Evolutionary conservation across 2,888 invertebrate genomes (phyloP), one percentile per base, ranked within the genome.

Genomic region (Actias luna): DNA sequence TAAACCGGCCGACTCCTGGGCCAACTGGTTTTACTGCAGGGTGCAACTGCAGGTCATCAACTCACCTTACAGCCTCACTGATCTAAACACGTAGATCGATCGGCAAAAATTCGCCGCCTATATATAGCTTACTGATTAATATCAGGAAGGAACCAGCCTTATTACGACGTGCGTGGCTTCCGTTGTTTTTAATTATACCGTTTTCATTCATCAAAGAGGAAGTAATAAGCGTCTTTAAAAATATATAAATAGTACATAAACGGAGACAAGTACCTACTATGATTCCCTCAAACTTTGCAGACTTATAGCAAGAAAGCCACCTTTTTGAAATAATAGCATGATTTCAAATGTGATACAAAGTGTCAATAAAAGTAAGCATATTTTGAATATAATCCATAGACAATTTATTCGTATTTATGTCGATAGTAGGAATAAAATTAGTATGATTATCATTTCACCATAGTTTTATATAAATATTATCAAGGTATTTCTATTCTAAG

Each of bases 1-100:
- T 33, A 61, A 61, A 66, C 73, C 72, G 75, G 72, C 76, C 74
- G 73, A 75, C 75, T 76, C 74, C 77, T 71, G 69, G 57, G 70
- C 82, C 82, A 86, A 89, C 89, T 80, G 89, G 90, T 90, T 89
- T 88, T 80, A 79, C 83, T 77, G 78, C 80, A 79, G 84, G 83
- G 83, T 81, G 84, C 84, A 83, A 60, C 58, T 80, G 78, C 87
- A 59, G 88, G 88, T 89, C 89, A 87, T 82, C 87, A 80, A 84
- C 84, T 84, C 86, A 84, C 83, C 83, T 84, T 77, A 80, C 77
- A 80, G 85, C 36, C 57, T 69, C 63, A 68, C 73, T 82, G 85
- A 84, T 83, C 84, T 83, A 82, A 85, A 82, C 87, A 88, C 85
- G 85, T 83, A 85, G 82, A 82, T 77, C 77, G 84, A 87, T 88